These are phyloP conservation scores for Rhadinocentrus ornatus DNA, from an alignment of 2,797 vertebrate species.

Conservation along the genomic window DNA sequence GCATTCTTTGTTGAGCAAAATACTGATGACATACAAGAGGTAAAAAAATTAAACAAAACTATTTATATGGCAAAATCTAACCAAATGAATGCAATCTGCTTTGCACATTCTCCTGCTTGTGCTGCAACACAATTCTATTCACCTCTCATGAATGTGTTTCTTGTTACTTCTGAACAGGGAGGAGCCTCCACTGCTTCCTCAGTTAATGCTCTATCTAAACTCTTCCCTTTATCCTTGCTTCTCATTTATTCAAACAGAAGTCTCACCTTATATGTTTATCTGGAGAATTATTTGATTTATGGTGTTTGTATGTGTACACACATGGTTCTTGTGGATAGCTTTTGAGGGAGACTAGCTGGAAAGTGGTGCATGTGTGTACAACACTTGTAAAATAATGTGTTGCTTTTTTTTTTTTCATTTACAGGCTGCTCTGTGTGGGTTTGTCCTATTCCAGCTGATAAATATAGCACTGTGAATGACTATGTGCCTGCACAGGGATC, in stretches of 20 bases:
- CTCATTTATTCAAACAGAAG: conserved; percentile 26
- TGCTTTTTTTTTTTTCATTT: conserved; percentile 15
- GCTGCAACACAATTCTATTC: conserved; percentile 42
- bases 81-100: conserved; percentile 31
- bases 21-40: conserved; percentile 1
- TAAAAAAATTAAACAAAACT: neutral
- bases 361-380: conserved; percentile 7
- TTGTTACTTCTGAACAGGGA: conserved; percentile 60
- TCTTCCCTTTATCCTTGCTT: conserved; percentile 15
- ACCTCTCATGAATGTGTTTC: conserved; percentile 57
- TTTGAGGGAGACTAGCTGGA: conserved; percentile 4
- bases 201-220: conserved; percentile 24
- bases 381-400: conserved; percentile 9
- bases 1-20: conserved; percentile 24
- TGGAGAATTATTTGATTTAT: conserved; percentile 35
- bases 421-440: conserved; percentile 23
- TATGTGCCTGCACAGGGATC: conserved; percentile 33
- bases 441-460: conserved; percentile 47
- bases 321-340: conserved; percentile 25
- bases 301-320: neutral
- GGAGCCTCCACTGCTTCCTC: conserved; percentile 51
- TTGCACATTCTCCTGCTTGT: conserved; percentile 21
- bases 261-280: conserved; percentile 24
- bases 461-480: conserved; percentile 42
- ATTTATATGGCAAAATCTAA: neutral